Percentiles rank a stretch among this genome's conserved stretches.
Evolutionary conservation across 2,888 invertebrate genomes (phyloP).

Genomic region (Gymnocheta viridis): DNA sequence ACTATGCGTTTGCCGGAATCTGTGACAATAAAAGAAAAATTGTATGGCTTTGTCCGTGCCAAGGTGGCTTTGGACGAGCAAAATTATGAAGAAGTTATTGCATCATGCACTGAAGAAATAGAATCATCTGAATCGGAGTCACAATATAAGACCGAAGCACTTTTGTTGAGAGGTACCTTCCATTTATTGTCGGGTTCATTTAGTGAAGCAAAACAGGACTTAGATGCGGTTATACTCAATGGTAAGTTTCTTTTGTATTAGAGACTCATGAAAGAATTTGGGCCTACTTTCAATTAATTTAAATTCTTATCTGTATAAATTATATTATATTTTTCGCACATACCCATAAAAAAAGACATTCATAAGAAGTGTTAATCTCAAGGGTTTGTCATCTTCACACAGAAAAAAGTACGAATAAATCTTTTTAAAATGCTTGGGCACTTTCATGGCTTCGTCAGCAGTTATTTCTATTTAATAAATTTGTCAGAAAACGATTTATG

Average conservation of each 20-base stretch:
- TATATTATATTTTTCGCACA: background rate
- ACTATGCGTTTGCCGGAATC: slow-evolving; percentile 81
- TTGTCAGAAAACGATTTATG: no score
- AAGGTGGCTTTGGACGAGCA: slow-evolving; percentile 87
- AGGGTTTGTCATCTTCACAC: no score
- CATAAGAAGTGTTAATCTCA: no score
- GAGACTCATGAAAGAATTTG: no score
- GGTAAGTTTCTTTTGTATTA: slow-evolving; percentile 72
- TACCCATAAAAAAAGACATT: no score
- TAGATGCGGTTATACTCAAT: slow-evolving; percentile 87
- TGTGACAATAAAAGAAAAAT: slow-evolving; percentile 55
- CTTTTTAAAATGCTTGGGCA: no score
- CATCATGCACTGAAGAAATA: slow-evolving; percentile 91
- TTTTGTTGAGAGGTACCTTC: slow-evolving; percentile 92
- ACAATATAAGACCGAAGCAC: slow-evolving; percentile 86
- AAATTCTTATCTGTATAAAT: background rate
- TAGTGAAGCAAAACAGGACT: slow-evolving; percentile 87
- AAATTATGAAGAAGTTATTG: slow-evolving; percentile 89
- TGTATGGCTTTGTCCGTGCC: slow-evolving; percentile 87
- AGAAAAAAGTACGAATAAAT: no score
- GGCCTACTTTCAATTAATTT: no score
- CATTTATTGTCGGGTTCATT: slow-evolving; percentile 90
- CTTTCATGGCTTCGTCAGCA: no score
- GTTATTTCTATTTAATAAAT: no score
- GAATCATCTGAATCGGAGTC: slow-evolving; percentile 85